Evolutionary conservation across 2,888 invertebrate species (phyloP), one percentile per base, ranked within the genome.

Genomic region (Ornithoptera alexandrae): DNA sequence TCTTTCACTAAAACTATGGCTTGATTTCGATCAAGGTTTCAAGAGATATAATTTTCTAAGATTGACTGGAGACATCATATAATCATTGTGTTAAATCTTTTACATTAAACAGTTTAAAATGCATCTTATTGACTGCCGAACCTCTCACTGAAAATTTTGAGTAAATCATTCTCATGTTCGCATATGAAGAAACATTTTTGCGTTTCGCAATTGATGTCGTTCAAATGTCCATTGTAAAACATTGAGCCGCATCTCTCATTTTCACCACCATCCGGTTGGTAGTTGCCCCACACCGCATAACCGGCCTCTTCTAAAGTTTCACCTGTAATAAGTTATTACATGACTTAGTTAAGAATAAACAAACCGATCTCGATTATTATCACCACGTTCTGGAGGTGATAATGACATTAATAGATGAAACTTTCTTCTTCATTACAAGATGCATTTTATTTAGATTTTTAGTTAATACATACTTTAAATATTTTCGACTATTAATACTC

Each of bases 181-280:
- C 90, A 90, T 53, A 90, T 86, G 71, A 87, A 90, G 77, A 85
- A 85, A 73, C 82, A 79, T 24, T 73, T 80, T 0, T 74, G 76
- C 6, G 36, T 20, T 0, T 74, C 72, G 68, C 90, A 90, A 36
- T 74, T 75, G 20, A 89, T 76, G 71, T 86, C 88, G 68, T 89
- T 88, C 0, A 89, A 78, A 0, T 77, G 73, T 1, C 88, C 89
- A 56, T 81, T 79, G 78, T 81, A 86, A 73, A 84, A 88, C 86
- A 90, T 88, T 2, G 87, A 84, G 12, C 90, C 90, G 67, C 90
- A 91, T 2, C 69, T 72, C 72, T 88, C 86, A 0, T 75, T 74
- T 3, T 77, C 82, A 0, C 77, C 81, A 0, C 84, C 85, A 62
- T 89, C 89, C 0, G 90, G 90, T 67, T 90, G 88, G 1, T 78